These are phyloP conservation scores for Thera britannica DNA, from an alignment of 2,888 invertebrate species.

Conservation along the genomic window DNA sequence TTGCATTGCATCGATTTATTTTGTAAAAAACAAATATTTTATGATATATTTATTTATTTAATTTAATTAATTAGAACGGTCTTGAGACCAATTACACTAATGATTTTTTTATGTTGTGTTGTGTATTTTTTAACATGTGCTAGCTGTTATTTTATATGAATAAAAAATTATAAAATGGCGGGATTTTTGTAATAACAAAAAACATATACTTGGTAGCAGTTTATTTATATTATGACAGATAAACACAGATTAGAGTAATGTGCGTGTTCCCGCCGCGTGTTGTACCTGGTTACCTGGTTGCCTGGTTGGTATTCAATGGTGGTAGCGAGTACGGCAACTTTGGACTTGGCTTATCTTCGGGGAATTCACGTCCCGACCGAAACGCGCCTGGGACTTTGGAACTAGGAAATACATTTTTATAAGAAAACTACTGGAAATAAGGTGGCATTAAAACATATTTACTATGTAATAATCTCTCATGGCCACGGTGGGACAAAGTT, in stretches of 20 bases:
- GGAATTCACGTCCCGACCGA: not conserved
- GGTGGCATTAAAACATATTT: not conserved
- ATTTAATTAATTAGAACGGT: too few relatives aligned
- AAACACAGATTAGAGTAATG: conserved; percentile 16
- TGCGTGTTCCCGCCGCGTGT: conserved; percentile 10
- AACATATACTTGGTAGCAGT: not conserved
- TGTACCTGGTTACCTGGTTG: not conserved
- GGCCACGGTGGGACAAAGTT: too few relatives aligned
- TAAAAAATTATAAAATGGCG: too few relatives aligned
- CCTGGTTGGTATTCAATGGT: conserved; percentile 14
- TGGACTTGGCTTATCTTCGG: conserved; percentile 15
- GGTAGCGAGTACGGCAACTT: conserved; percentile 10
- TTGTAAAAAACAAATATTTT: too few relatives aligned
- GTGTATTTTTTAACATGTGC: too few relatives aligned
- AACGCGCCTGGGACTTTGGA: not conserved
- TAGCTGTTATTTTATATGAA: too few relatives aligned
- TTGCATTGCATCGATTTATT: too few relatives aligned
- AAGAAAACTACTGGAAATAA: not conserved
- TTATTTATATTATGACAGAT: conserved; percentile 1
- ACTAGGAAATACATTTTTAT: conserved; percentile 3
- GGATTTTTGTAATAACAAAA: too few relatives aligned
- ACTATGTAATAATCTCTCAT: too few relatives aligned
- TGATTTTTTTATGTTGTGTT: too few relatives aligned
- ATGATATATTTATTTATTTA: too few relatives aligned
- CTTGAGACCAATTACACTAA: too few relatives aligned